Evolutionary conservation across 1,140 invertebrate genomes (phyloP), one percentile per base, ranked within the genome.

Genomic region (Aradophagus sp.): DNA sequence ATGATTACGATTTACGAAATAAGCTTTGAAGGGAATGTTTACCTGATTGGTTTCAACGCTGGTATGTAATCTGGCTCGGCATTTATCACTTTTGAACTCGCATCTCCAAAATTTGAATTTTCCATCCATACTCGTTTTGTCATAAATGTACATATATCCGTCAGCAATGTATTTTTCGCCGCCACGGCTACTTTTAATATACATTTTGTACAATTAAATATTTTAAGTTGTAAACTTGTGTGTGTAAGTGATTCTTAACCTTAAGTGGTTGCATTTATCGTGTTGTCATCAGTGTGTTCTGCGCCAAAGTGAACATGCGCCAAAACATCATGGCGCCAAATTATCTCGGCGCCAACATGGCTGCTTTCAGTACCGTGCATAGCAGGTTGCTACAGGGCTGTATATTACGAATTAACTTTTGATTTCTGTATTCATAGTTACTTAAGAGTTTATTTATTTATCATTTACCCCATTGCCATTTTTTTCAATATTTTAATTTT

Each of bases 271-370:
- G 11, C 19, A 27, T 17, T 11, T 35, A 38, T 1, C n/a, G 10
- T 23, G 29, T 50, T 50, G 26, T 20, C 17, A 10, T 45, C 15
- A 31, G 10, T 16, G 26, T 39, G 39, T 50, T 66, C 52, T 50
- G 62, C 62, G 47, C 55, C 65, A 39, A 68, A 59, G 39, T 59
- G 45, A 68, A 68, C 65, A 68, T 68, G 65, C 65, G 55, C 65
- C 65, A 59, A 67, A 67, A 68, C 47, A 68, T 59, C 62, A 66
- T 67, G 53, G 63, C 63, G 53, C 63, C 45, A 31, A 67, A 67
- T 55, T 55, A 42, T 56, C 50, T 66, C 35, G 41, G 66, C 66
- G 55, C 66, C 56, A 50, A 47, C 35, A 68, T 61, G 48, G 47
- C 48, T 56, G 41, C 26, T 1, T 5, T 14, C 58, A 62, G 47